Evolutionary conservation across 2,888 invertebrate species (phyloP).

Genomic region (Conistra vaccinii): DNA sequence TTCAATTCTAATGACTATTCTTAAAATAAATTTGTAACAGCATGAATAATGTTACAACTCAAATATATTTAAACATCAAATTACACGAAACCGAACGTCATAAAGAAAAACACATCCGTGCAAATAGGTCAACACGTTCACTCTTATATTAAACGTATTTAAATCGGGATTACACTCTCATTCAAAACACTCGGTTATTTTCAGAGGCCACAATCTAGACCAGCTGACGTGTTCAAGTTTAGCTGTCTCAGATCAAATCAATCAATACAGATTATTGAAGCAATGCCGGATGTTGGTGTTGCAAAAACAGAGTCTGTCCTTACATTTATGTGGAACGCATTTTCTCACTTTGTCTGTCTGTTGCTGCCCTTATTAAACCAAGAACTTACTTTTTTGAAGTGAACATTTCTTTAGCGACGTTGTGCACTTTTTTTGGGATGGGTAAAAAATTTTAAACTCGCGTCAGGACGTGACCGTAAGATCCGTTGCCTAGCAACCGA

Average conservation of each 20-base stretch:
- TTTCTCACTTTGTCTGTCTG: not conserved
- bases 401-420: too few relatives aligned
- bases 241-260: conserved; percentile 43
- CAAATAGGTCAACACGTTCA: conserved; percentile 76
- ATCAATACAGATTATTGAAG: conserved; percentile 30
- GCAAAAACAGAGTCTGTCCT: conserved; percentile 6
- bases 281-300: conserved; percentile 2
- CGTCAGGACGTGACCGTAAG: too few relatives aligned
- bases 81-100: conserved; percentile 28
- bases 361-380: not conserved
- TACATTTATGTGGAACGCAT: not conserved
- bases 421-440: too few relatives aligned
- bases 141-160: conserved; percentile 70
- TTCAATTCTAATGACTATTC: not conserved
- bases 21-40: conserved; percentile 2
- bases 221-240: conserved; percentile 57
- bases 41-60: conserved; percentile 17
- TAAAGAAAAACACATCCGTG: conserved; percentile 46
- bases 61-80: conserved; percentile 19
- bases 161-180: conserved; percentile 69
- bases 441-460: too few relatives aligned
- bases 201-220: conserved; percentile 62
- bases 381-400: not conserved
- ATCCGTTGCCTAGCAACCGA: too few relatives aligned
- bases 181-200: conserved; percentile 69